phyloP scores from a whole-genome alignment of 2,888 invertebrate genomes.

The Panopea generosa region DNA sequence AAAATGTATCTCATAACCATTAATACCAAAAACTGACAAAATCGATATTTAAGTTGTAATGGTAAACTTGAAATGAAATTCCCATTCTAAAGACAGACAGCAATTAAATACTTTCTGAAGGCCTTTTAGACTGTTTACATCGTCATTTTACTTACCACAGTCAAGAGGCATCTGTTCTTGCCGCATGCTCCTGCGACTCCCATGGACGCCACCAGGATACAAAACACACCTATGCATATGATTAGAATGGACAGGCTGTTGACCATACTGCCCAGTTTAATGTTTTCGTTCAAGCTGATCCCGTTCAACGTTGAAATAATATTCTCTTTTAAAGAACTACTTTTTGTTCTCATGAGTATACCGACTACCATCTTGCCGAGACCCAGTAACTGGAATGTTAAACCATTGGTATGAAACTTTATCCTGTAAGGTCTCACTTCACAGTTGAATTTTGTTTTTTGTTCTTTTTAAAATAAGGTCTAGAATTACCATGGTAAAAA shows the following conservation, averaged over 20 bases:
- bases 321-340: slow-evolving; percentile 28
- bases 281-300: slow-evolving; percentile 40
- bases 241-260: slow-evolving; percentile 55
- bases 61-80: no score
- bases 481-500: no score
- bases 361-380: slow-evolving; percentile 58
- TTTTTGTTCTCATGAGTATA: slow-evolving; percentile 51
- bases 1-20: no score
- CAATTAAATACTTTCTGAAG: no score
- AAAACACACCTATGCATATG: slow-evolving; percentile 54
- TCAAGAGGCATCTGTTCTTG: slow-evolving; percentile 55
- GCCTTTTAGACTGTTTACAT: no score
- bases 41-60: no score
- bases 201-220: slow-evolving; percentile 48
- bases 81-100: no score
- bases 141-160: slow-evolving; percentile 55
- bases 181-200: slow-evolving; percentile 62
- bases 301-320: slow-evolving; percentile 56
- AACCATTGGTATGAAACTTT: no score
- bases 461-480: no score
- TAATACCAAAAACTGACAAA: no score
- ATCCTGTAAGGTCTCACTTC: no score
- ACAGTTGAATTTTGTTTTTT: no score
- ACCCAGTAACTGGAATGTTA: slow-evolving; percentile 59
- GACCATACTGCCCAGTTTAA: slow-evolving; percentile 44